These are phyloP conservation scores for Morpho deidamia DNA, from an alignment of 2,888 invertebrate genomes.

Conservation along the genomic window DNA sequence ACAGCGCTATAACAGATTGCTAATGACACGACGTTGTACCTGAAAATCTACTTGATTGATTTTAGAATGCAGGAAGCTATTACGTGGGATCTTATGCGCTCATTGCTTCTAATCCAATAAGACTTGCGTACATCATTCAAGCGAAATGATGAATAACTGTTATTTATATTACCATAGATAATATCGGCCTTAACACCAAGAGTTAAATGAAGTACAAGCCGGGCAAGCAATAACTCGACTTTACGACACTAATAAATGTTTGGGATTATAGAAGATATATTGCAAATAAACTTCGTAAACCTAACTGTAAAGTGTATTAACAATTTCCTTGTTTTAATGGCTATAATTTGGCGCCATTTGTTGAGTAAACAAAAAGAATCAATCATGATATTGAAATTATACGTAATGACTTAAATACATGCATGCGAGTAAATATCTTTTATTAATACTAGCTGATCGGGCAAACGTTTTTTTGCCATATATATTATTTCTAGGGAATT, in stretches of 20 bases:
- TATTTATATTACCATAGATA: slow-evolving; percentile 37
- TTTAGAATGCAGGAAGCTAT: slow-evolving; percentile 49
- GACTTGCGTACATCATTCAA: slow-evolving; percentile 23
- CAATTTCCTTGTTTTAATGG: background rate
- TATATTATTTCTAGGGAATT: too few species aligned
- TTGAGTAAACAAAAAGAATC: background rate
- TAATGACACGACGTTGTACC: slow-evolving; percentile 45
- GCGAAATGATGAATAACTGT: slow-evolving; percentile 36
- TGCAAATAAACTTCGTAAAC: slow-evolving; percentile 1
- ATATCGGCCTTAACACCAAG: slow-evolving; percentile 16
- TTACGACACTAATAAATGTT: slow-evolving; percentile 5
- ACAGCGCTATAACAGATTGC: slow-evolving; percentile 34
- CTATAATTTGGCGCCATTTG: background rate
- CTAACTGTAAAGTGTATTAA: background rate
- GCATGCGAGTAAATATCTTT: too few species aligned
- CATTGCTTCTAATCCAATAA: slow-evolving; percentile 20
- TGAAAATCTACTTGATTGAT: slow-evolving; percentile 50
- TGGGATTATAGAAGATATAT: slow-evolving; percentile 1
- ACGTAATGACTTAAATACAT: too few species aligned
- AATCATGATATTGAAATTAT: too few species aligned
- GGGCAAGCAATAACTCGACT: background rate
- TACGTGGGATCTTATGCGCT: slow-evolving; percentile 28
- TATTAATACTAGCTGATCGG: too few species aligned
- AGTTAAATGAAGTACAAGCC: too few species aligned
- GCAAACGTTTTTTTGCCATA: too few species aligned